Evolutionary conservation across 30 jellyfish, hydroid and myxozoan species (phyloP), one percentile per base, ranked within the genome.

Genomic region (Aurelia aurita complex sp. Pacific): DNA sequence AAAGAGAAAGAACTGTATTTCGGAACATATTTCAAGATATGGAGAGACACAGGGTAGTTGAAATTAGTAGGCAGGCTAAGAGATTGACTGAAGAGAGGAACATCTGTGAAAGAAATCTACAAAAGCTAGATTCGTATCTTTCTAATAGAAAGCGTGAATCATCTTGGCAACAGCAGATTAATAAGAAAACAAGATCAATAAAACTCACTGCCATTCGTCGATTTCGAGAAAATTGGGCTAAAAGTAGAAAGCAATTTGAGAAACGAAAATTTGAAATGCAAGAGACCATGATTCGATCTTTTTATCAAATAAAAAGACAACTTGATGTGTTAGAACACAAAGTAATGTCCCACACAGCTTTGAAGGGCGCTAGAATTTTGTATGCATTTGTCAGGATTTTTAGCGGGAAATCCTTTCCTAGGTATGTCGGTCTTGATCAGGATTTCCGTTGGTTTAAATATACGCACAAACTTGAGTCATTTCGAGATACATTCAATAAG

Each of bases 1-100:
- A 17, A 23, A 64, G 82, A 36, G 93, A 84, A 52, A 67, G 53
- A 6, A 18, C 66, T 3, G 83, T 84, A 15, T 72, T 42, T 51
- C 62, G 35, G 40, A 71, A 77, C 32, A 62, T 84, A 18, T 84
- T 36, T 40, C 73, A 64, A 63, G 93, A 84, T 29, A 73, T 84
- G 93, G 93, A 84, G 42, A 73, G 42, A 59, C 93, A 84, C 65
- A 46, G 93, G 66, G 71, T 73, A 5, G 76, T 35, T 9, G 93
- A 84, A 55, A 73, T 84, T 3, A 61, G 75, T 81, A 77, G 93
- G 55, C 93, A 84, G 74, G n/a, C 74, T 6, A 50, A 69, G 54
- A 60, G 87, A 36, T 52, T 84, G 23, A 36, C 64, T 7, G 85
- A 64, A 19, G 93, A 84, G 74, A 62, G 74, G 62, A 84, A 84